Evolutionary conservation across 2,113 vertebrate genomes (phyloP).

Genomic region (Talpa occidentalis): DNA sequence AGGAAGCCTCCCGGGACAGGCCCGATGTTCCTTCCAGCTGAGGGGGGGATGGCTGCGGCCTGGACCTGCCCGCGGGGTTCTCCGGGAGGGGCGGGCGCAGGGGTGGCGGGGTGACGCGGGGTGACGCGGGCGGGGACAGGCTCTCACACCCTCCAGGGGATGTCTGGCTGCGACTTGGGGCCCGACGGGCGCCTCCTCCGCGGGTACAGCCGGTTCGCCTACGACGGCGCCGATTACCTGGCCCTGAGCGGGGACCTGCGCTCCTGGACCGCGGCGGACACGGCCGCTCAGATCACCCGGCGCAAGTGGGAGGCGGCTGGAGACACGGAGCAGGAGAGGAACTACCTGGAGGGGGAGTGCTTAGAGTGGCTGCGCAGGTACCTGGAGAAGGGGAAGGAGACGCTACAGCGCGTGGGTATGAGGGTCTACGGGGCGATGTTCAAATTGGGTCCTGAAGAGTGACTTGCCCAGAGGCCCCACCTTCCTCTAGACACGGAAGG

Average conservation of each 20-base stretch:
- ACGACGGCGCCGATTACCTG: background rate
- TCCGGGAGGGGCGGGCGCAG: too few relatives aligned
- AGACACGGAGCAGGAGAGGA: fast-evolving
- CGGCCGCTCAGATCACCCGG: background rate
- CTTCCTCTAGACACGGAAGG: background rate
- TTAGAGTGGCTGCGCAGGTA: background rate
- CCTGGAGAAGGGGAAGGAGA: background rate
- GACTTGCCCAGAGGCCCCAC: background rate
- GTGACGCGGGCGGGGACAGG: too few relatives aligned
- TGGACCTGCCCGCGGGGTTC: too few relatives aligned
- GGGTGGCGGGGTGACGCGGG: too few relatives aligned
- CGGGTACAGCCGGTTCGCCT: background rate
- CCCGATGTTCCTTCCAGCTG: too few relatives aligned
- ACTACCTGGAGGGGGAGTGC: background rate
- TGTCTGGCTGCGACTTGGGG: background rate
- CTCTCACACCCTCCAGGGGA: background rate
- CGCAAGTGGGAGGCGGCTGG: background rate
- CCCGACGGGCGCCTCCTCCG: background rate
- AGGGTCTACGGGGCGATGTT: background rate
- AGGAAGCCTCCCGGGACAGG: too few relatives aligned
- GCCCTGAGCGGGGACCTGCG: background rate
- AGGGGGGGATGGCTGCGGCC: too few relatives aligned
- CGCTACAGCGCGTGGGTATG: background rate
- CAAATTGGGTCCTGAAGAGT: background rate
- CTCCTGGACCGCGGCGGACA: background rate